Evolutionary conservation across 2,113 vertebrate genomes (phyloP).

Genomic region (Zosterops lateralis): DNA sequence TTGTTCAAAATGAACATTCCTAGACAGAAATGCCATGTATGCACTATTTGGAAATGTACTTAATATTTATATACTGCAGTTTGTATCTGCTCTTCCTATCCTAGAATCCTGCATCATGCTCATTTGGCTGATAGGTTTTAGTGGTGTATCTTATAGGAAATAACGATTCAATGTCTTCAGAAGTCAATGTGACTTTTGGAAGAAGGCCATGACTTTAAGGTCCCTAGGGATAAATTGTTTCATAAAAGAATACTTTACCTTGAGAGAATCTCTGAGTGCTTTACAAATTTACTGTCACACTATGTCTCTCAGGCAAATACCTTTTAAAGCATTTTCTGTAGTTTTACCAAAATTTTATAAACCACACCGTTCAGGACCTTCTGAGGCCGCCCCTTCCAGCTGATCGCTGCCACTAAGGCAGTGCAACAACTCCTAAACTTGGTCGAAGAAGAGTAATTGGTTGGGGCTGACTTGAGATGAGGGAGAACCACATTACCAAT

Average conservation of each 20-base stretch:
- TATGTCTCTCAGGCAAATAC: background rate
- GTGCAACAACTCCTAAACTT: background rate
- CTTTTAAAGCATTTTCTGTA: background rate
- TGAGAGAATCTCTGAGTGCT: background rate
- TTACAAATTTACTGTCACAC: background rate
- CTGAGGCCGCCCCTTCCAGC: background rate
- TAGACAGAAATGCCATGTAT: background rate
- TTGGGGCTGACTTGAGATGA: background rate
- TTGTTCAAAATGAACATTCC: slow-evolving; percentile 20
- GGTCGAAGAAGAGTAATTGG: background rate
- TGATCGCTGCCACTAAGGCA: background rate
- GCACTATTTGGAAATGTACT: slow-evolving; percentile 28
- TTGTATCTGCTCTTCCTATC: background rate
- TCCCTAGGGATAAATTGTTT: background rate
- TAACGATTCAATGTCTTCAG: background rate
- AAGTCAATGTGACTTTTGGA: background rate
- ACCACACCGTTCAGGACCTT: background rate
- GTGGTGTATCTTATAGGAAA: background rate
- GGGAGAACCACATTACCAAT: background rate
- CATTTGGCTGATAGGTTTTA: background rate
- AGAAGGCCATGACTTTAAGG: background rate
- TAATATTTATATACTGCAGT: background rate
- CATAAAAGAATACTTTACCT: background rate
- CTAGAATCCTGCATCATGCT: background rate
- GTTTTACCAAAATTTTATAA: background rate